Evolutionary conservation across 2,797 vertebrate genomes (phyloP).

Genomic region (Urophycis tenuis): DNA sequence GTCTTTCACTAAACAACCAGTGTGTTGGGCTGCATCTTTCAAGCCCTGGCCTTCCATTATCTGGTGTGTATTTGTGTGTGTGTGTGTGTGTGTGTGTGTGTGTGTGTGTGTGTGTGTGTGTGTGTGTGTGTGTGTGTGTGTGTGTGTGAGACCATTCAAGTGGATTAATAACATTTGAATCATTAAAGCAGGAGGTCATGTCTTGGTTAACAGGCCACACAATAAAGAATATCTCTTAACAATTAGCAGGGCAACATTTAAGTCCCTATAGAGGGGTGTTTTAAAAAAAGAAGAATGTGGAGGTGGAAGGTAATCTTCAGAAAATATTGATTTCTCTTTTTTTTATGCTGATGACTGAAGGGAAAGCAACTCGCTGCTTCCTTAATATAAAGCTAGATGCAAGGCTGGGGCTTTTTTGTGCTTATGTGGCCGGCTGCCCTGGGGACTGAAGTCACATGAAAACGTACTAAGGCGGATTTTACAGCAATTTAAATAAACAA

Average conservation of each 20-base stretch:
- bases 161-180: conserved; percentile 66
- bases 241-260: conserved; percentile 50
- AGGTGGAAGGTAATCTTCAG: conserved; percentile 22
- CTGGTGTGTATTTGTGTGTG: neutral
- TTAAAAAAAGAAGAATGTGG: conserved; percentile 17
- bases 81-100: neutral
- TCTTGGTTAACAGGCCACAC: conserved; percentile 39
- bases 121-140: neutral
- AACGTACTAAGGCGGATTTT: conserved; percentile 54
- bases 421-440: conserved; percentile 27
- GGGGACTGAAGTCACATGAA: conserved; percentile 53
- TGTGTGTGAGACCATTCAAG: conserved; percentile 42
- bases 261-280: conserved; percentile 30
- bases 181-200: conserved; percentile 65
- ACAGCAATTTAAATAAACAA: conserved; percentile 49
- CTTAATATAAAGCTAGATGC: conserved; percentile 33
- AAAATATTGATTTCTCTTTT: conserved; percentile 31
- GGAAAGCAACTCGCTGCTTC: conserved; percentile 28
- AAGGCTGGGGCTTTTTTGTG: conserved; percentile 37
- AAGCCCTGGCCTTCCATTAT: neutral
- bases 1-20: conserved; percentile 13
- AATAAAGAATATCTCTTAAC: conserved; percentile 46
- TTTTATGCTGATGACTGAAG: conserved; percentile 35
- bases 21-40: neutral
- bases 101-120: neutral